These are phyloP conservation scores for Drosophila subobscura DNA, from an alignment of 1,140 invertebrate species.

Conservation along the genomic window DNA sequence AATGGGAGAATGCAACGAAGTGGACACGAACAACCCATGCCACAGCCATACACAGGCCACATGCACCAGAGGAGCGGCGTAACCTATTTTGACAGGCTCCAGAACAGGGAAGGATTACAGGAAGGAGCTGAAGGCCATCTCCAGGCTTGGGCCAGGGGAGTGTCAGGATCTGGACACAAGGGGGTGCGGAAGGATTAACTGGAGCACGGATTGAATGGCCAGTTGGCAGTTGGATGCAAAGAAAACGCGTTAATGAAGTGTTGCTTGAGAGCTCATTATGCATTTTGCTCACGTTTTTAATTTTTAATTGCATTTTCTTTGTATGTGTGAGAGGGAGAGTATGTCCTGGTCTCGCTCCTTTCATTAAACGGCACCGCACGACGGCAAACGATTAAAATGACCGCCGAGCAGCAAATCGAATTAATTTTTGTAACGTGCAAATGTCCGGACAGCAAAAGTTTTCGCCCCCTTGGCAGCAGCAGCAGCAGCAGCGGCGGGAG, in stretches of 20 bases:
- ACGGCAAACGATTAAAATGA: constrained; percentile 75
- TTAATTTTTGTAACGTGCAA: constrained; percentile 83
- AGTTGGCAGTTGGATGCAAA: constrained; percentile 14
- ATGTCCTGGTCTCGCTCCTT: constrained; percentile 55
- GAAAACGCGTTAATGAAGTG: constrained; percentile 79
- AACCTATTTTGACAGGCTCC: constrained; percentile 41
- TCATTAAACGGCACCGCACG: constrained; percentile 74
- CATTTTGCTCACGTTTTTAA: constrained; percentile 78
- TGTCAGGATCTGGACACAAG: not conserved
- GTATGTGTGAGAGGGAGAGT: not conserved
- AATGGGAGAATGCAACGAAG: constrained; percentile 32
- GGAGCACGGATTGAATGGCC: too few species aligned
- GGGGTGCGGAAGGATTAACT: too few species aligned
- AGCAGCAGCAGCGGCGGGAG: not conserved
- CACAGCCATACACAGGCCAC: not conserved
- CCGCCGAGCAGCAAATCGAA: constrained; percentile 82
- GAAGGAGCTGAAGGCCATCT: not conserved
- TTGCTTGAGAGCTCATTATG: constrained; percentile 78
- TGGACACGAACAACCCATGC: not conserved
- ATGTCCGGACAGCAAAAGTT: constrained; percentile 62
- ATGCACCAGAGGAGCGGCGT: constrained; percentile 24
- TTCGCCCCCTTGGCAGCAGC: constrained; percentile 22
- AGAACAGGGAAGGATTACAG: too few species aligned
- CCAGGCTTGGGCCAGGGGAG: not conserved
- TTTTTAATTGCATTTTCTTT: constrained; percentile 73